Evolutionary conservation across 2,113 vertebrate species (phyloP).

Genomic region (Callocephalon fimbriatum): DNA sequence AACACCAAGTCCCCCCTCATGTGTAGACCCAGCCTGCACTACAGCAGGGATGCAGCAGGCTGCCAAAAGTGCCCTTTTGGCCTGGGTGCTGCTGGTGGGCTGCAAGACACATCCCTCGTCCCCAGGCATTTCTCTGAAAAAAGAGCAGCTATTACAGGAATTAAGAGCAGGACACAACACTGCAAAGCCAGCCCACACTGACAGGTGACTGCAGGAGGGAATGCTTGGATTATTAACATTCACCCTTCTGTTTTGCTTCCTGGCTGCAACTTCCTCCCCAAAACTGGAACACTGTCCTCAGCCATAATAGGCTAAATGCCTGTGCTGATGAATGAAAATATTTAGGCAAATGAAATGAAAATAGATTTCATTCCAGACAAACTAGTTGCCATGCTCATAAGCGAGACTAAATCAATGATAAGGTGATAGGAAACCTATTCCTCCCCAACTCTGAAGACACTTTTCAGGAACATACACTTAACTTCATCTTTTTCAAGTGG

Average conservation of each 20-base stretch:
- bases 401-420: background rate
- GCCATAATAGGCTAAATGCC: background rate
- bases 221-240: background rate
- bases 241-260: background rate
- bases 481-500: background rate
- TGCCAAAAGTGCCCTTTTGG: background rate
- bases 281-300: background rate
- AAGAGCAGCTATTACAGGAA: background rate
- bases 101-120: background rate
- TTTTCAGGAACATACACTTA: background rate
- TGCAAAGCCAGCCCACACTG: rapidly evolving
- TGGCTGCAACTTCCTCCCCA: background rate
- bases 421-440: background rate
- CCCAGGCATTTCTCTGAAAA: background rate
- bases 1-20: background rate
- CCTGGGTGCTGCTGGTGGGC: background rate
- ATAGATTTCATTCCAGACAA: background rate
- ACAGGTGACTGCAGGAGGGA: background rate
- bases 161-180: background rate
- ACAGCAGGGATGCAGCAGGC: background rate
- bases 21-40: background rate
- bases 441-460: background rate
- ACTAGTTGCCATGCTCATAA: background rate
- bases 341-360: background rate
- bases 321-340: background rate